Evolutionary conservation across 2,113 vertebrate genomes (phyloP), one percentile per base, ranked within the genome.

Genomic region (Nibea coibor): DNA sequence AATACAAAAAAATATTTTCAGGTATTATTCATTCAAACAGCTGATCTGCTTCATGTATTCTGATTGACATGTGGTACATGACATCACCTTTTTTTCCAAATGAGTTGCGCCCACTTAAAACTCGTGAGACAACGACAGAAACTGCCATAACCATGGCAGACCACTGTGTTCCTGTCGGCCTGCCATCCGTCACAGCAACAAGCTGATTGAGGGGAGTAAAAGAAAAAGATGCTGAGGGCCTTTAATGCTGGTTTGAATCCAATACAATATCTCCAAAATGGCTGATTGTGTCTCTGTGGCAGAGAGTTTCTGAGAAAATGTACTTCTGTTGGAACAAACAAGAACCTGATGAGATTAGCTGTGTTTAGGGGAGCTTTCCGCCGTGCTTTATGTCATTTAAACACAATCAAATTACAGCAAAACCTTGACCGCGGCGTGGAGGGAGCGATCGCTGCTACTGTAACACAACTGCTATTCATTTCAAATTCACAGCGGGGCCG

Each of bases 371-470:
- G 65, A 17, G 54, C 68, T 50, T 73, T 56, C 54, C 11, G 24
- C 22, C 14, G 39, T 1, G 24, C 3, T 11, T 31, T 22, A 20
- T 64, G 69, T 31, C 6, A 15, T 75, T 63, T 68, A 59, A 80
- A 75, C 65, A 59, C 74, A 72, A 54, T 76, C 63, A 73, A 31
- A 83, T 76, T 58, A 26, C 51, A 43, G 53, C 57, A 73, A 63
- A 79, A 80, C 76, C 43, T 9, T 6, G 14, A 10, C 50, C 24
- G 69, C 70, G 11, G 74, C 1, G 50, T 28, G 45, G 22, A 19
- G 45, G 62, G 53, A 56, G 15, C 7, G 15, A 35, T 28, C 43
- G 10, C 72, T 24, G 71, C 53, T 43, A 42, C 62, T 47, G 50
- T 42, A 54, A 54, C 24, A 19, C 19, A 8, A 64, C 11, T 3